These are phyloP conservation scores for Apis cerana DNA, from an alignment of 1,140 invertebrate species.

Conservation along the genomic window DNA sequence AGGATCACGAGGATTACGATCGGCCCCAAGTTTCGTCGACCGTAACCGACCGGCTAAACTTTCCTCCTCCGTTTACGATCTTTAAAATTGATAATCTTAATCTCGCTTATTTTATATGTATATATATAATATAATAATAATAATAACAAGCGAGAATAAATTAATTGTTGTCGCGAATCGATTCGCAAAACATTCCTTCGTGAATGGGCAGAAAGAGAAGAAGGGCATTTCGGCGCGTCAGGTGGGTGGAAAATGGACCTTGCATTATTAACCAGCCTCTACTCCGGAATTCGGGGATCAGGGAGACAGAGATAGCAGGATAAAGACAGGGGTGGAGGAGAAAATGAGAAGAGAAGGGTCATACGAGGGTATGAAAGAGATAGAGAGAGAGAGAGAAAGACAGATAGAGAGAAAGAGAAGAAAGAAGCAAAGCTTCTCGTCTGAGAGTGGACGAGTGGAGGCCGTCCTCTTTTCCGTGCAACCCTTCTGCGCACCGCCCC, in stretches of 20 bases:
- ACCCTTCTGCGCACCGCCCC: conserved; percentile 59
- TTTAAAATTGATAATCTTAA: neutral
- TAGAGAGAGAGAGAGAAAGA: conserved; percentile 1
- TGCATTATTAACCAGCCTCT: conserved; percentile 65
- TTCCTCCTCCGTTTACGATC: neutral
- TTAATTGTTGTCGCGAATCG: neutral
- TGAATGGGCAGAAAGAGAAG: conserved; percentile 35
- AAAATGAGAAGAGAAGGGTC: neutral
- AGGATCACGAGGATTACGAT: conserved; percentile 59
- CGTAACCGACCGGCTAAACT: neutral
- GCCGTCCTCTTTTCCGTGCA: conserved; percentile 65
- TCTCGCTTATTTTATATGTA: too few species aligned
- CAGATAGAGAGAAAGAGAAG: neutral
- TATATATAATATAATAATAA: too few species aligned
- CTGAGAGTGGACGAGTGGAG: conserved; percentile 67
- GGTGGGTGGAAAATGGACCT: conserved; percentile 63
- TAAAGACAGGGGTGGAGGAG: neutral
- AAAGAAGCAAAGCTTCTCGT: conserved; percentile 43
- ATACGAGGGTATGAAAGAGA: neutral
- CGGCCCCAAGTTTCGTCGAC: conserved; percentile 19
- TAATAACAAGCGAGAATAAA: neutral
- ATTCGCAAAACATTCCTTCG: conserved; percentile 1
- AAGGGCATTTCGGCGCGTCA: conserved; percentile 50
- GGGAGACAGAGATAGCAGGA: conserved; percentile 32
- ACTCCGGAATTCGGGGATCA: conserved; percentile 64